Evolutionary conservation across 1,140 invertebrate genomes (phyloP).

Genomic region (Scaptomyza hsui): DNA sequence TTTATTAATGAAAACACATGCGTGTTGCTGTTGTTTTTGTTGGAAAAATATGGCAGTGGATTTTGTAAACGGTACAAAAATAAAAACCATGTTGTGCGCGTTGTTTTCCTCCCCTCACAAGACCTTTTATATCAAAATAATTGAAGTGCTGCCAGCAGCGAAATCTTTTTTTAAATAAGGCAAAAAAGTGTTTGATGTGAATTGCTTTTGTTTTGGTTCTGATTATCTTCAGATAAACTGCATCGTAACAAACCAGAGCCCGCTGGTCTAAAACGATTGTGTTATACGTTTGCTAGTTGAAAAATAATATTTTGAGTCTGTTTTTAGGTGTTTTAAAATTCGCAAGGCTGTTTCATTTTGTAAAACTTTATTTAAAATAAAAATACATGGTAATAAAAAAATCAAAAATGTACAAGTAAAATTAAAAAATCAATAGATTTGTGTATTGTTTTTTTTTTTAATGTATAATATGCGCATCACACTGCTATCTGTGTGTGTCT

Average conservation of each 20-base stretch:
- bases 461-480: conserved; percentile 50
- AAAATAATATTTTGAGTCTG: conserved; percentile 9
- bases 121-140: conserved; percentile 23
- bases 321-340: conserved; percentile 34
- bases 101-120: conserved; percentile 7
- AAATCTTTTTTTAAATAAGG: conserved; percentile 47
- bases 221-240: conserved; percentile 25
- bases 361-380: conserved; percentile 82
- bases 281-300: neutral
- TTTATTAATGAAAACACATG: conserved; percentile 37
- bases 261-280: conserved; percentile 63
- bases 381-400: conserved; percentile 80
- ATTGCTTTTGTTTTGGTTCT: conserved; percentile 1
- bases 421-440: conserved; percentile 79
- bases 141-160: conserved; percentile 73
- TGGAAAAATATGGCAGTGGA: conserved; percentile 67
- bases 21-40: conserved; percentile 40
- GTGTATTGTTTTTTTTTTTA: conserved; percentile 42
- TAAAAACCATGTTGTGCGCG: conserved; percentile 48
- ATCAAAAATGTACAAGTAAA: conserved; percentile 79
- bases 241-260: conserved; percentile 67
- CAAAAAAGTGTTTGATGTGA: conserved; percentile 34
- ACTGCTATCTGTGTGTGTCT: conserved; percentile 48
- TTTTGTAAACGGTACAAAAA: conserved; percentile 66
- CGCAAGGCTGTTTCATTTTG: conserved; percentile 65